Base-by-base conservation (phyloP, 2,797 vertebrate genomes). In the Alca torda region DNA sequence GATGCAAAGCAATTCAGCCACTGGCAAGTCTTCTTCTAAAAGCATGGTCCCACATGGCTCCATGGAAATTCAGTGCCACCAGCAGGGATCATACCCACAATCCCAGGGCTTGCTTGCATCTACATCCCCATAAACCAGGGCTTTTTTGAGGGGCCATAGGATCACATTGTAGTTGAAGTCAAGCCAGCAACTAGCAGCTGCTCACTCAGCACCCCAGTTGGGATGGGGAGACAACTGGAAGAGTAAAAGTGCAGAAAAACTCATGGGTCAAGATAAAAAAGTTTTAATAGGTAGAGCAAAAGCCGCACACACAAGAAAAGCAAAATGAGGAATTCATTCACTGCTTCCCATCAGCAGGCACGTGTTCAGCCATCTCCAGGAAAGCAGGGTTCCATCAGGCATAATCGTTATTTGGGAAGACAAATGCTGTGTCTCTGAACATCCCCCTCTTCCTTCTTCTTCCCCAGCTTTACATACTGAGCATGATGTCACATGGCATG, bases 41-140 rank as follows among this genome's bases (percentile, higher is more conserved):
- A 50, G 30, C 30, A 16, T 14, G 4, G 18, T 59, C 18, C 39
- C 26, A 39, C 12, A 7, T 18, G 16, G 18, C 25, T 59, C 16
- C 7, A 1, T 7, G 10, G 30, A 39, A 84, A 65, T 75, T 69
- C 19, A 51, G 20, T 65, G 20, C 19, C 14, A 65, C 7, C 0
- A 0, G 11, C 0, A 3, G 18, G 33, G 33, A 46, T 16, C 14
- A 9, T 9, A 4, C 9, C 61, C 19, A 48, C 12, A 33, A 20
- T 31, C 23, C 31, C 59, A 73, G 48, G 31, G n/a, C 4, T 31
- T 78, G 13, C 31, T 82, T 64, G 15, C 10, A 4, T 45, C n/a
- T 25, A 19, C 12, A 30, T 23, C 7, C 11, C 53, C 3, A 6
- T 50, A 74, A 60, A 41, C 18, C 17, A 63, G 21, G 13, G 15